These are phyloP conservation scores for Ceratina australensis DNA, from an alignment of 1,140 invertebrate species.

Conservation along the genomic window DNA sequence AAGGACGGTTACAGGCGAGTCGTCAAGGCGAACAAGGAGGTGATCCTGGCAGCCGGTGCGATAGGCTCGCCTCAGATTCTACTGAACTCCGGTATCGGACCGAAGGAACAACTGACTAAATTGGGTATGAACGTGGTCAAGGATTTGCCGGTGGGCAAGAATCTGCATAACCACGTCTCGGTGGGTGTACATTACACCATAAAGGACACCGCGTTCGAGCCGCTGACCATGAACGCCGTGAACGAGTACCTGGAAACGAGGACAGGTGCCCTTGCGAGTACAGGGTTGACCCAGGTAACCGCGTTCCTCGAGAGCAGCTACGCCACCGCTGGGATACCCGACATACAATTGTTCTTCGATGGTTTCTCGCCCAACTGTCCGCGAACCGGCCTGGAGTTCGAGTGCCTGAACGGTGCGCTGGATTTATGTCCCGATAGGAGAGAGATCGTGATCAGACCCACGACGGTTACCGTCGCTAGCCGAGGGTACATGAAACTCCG, in stretches of 20 bases:
- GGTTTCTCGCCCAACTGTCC: slow-evolving; percentile 74
- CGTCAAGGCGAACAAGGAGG: slow-evolving; percentile 79
- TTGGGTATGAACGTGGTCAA: slow-evolving; percentile 76
- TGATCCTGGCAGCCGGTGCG: slow-evolving; percentile 85
- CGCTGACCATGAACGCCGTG: slow-evolving; percentile 70
- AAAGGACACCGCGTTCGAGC: slow-evolving; percentile 69
- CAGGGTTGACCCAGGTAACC: slow-evolving; percentile 78
- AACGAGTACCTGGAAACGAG: slow-evolving; percentile 73
- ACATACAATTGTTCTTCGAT: slow-evolving; percentile 76
- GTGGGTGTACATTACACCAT: slow-evolving; percentile 74
- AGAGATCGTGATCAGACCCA: slow-evolving; percentile 72
- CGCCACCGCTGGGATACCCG: slow-evolving; percentile 66
- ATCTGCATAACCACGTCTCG: slow-evolving; percentile 81
- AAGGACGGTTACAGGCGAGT: slow-evolving; percentile 66
- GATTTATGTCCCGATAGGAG: slow-evolving; percentile 66
- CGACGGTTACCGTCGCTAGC: slow-evolving; percentile 66
- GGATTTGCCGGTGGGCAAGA: slow-evolving; percentile 82
- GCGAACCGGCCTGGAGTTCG: slow-evolving; percentile 68
- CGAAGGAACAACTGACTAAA: slow-evolving; percentile 80
- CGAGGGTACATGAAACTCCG: slow-evolving; percentile 75
- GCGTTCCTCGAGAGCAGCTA: slow-evolving; percentile 74
- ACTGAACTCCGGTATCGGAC: slow-evolving; percentile 85
- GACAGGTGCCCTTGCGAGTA: slow-evolving; percentile 76
- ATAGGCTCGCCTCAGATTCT: slow-evolving; percentile 86
- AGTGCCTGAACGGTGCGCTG: slow-evolving; percentile 69